A percentile compares a stretch with the other conserved stretches of the same genome.
Evolutionary conservation across 2,888 invertebrate genomes (phyloP).

Genomic region (Tiliacea citrago): DNA sequence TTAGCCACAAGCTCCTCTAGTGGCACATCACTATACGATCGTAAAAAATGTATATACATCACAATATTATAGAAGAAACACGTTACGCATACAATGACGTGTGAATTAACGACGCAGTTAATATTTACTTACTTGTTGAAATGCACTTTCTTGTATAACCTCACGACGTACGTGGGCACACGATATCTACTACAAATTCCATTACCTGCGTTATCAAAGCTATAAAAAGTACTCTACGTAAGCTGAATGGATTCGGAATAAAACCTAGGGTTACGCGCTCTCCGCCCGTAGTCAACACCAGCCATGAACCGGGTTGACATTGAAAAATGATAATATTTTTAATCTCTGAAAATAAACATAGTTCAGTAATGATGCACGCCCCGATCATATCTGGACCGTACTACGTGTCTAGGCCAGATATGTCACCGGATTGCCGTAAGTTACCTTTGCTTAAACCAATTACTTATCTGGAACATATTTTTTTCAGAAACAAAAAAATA

Average conservation of each 20-base stretch:
- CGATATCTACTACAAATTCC: slow-evolving; percentile 52
- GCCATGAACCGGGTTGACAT: slow-evolving; percentile 74
- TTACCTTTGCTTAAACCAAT: slow-evolving; percentile 34
- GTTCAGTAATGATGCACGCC: slow-evolving; percentile 67
- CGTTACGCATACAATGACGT: slow-evolving; percentile 56
- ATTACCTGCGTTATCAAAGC: slow-evolving; percentile 68
- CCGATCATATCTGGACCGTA: slow-evolving; percentile 74
- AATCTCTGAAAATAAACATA: slow-evolving; percentile 43
- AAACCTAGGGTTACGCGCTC: slow-evolving; percentile 72
- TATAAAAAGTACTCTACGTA: slow-evolving; percentile 74
- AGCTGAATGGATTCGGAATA: slow-evolving; percentile 77
- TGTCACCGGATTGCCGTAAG: slow-evolving; percentile 78
- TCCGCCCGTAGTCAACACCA: slow-evolving; percentile 69
- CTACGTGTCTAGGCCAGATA: slow-evolving; percentile 72
- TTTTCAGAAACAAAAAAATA: neutral
- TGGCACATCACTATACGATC: slow-evolving; percentile 26
- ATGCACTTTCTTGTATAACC: slow-evolving; percentile 50
- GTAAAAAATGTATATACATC: neutral
- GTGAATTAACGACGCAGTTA: slow-evolving; percentile 30
- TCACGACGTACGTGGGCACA: slow-evolving; percentile 41
- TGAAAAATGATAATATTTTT: slow-evolving; percentile 65
- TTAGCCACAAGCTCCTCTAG: too few relatives aligned
- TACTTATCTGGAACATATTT: neutral
- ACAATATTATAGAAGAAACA: slow-evolving; percentile 15
- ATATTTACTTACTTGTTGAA: slow-evolving; percentile 32